phyloP scores from a whole-genome alignment of 53 echinoderm and acorn worm species.

The Hippasteria phrygiana region DNA sequence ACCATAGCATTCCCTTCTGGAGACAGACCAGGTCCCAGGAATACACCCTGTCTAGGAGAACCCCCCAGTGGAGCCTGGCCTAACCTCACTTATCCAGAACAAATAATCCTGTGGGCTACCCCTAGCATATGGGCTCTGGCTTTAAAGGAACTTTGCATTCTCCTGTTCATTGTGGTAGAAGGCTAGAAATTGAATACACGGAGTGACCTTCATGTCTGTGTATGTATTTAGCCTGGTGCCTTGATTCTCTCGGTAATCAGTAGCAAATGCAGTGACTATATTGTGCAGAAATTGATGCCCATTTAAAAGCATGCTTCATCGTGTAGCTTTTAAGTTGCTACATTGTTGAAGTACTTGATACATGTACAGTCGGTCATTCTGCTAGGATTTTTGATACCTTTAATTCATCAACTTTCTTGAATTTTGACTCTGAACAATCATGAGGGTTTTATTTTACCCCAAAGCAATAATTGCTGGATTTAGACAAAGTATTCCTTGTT shows the following conservation, averaged over 20 bases:
- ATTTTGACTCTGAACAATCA: constrained; percentile 7
- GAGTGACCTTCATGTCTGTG: neutral
- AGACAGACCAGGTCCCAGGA: constrained; percentile 43
- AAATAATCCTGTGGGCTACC: constrained; percentile 54
- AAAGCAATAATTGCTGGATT: constrained; percentile 10
- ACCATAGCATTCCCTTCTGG: constrained; percentile 47
- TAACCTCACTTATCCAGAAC: constrained; percentile 62
- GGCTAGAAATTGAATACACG: constrained; percentile 1
- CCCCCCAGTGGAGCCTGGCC: constrained; percentile 29
- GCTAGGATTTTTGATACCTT: neutral
- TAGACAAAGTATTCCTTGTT: constrained; percentile 10
- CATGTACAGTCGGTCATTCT: no score
- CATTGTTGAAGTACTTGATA: no score
- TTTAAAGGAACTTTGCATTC: neutral
- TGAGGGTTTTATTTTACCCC: constrained; percentile 4
- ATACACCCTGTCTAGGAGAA: constrained; percentile 17
- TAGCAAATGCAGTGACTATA: neutral
- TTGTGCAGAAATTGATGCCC: no score
- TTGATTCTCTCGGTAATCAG: neutral
- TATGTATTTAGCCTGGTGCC: neutral
- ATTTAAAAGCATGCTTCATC: no score
- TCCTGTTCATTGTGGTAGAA: neutral
- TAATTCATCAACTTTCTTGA: neutral
- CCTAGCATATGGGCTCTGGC: neutral
- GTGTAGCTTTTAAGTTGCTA: no score